Conservation (phyloP, 2,797 vertebrate genomes). For the Eulemur albifrons region DNA sequence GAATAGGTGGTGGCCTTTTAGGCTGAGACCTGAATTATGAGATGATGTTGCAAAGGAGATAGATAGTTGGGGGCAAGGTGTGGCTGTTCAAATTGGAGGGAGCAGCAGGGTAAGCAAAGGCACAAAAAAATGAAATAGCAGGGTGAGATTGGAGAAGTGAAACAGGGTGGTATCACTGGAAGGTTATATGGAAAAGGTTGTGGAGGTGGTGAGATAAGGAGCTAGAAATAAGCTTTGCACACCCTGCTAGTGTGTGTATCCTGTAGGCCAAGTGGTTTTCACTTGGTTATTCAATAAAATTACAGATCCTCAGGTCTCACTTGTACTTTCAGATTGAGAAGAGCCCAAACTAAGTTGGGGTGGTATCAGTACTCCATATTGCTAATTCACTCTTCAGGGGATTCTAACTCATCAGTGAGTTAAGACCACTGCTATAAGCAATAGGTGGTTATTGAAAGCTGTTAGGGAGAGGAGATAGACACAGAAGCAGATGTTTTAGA, state of each 20-base stretch:
- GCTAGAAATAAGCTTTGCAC: conserved; percentile 42
- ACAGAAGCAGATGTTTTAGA: conserved; percentile 24
- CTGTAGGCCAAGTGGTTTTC: neutral
- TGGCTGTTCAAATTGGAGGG: neutral
- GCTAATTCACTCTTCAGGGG: neutral
- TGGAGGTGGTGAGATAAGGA: neutral
- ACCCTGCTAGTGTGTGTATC: neutral
- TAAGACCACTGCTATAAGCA: neutral
- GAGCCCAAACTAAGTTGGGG: neutral
- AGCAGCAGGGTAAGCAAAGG: neutral
- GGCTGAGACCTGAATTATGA: conserved; percentile 1
- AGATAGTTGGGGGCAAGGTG: neutral
- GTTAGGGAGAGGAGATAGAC: neutral
- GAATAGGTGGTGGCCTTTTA: neutral
- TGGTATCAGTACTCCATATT: neutral
- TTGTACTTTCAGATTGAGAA: conserved; percentile 37
- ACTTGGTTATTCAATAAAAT: conserved; percentile 3
- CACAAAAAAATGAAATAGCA: neutral
- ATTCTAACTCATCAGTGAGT: neutral
- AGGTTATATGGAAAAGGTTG: neutral
- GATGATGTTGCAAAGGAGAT: neutral
- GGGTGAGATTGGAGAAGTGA: neutral
- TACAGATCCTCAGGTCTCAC: neutral
- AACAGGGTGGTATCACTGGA: neutral
- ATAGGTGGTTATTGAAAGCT: neutral